Evolutionary conservation across 2,888 invertebrate species (phyloP).

Genomic region (Volucella inanis): DNA sequence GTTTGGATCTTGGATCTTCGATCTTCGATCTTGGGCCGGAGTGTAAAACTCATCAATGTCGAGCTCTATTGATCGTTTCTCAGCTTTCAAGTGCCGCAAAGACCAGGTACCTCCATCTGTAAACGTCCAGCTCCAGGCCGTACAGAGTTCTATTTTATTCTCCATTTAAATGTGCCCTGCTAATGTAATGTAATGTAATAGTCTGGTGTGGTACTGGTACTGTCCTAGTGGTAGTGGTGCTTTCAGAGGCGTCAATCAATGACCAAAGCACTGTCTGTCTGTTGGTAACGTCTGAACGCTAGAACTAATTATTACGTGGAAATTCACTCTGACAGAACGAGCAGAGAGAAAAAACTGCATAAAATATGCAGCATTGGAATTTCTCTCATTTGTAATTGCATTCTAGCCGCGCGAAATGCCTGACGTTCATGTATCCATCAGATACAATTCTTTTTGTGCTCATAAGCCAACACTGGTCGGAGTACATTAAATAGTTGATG

Average conservation of each 20-base stretch:
- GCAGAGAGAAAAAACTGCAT: background rate
- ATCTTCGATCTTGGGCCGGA: background rate
- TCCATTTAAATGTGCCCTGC: conserved; percentile 59
- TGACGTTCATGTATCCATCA: conserved; percentile 70
- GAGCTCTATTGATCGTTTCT: conserved; percentile 40
- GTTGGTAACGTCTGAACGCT: conserved; percentile 6
- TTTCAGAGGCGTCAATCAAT: conserved; percentile 61
- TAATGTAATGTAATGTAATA: background rate
- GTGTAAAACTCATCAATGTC: conserved; percentile 33
- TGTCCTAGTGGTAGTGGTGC: background rate
- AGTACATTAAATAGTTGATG: conserved; percentile 1
- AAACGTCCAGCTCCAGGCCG: conserved; percentile 21
- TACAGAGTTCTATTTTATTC: conserved; percentile 44
- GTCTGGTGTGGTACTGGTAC: background rate
- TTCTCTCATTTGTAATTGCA: conserved; percentile 72
- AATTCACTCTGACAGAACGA: conserved; percentile 6
- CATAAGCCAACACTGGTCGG: background rate
- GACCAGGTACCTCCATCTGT: background rate
- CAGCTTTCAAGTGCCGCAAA: conserved; percentile 52
- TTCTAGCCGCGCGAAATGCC: conserved; percentile 73
- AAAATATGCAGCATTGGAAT: conserved; percentile 64
- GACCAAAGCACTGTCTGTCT: background rate
- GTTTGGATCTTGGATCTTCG: too few relatives aligned
- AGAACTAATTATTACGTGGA: conserved; percentile 68
- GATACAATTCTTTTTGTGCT: conserved; percentile 33